Evolutionary conservation across 2,888 invertebrate genomes (phyloP), one percentile per base, ranked within the genome.

Genomic region (Eugnorisma glareosa): DNA sequence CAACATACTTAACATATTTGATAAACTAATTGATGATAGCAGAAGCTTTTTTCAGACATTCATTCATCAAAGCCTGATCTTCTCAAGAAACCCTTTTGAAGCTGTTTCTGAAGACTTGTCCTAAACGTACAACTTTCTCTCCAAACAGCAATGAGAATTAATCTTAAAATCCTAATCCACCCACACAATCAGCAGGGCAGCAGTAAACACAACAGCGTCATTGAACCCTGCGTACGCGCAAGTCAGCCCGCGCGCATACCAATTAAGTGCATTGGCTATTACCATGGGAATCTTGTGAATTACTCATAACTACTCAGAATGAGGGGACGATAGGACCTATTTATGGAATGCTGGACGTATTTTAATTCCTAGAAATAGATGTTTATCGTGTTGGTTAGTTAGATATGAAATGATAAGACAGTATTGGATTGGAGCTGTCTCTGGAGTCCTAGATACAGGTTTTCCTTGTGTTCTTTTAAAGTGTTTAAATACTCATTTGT

Each of bases 261-360:
- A 95, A 95, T 95, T 94, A 94, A 91, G 86, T 87, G 87, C 91
- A 92, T 93, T 91, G 61, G 92, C 90, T 90, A 87, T 92, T 92
- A 88, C 87, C 89, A 92, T 94, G 94, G 92, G 93, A 93, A 92
- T 73, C 73, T 82, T 78, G 77, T 73, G 73, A 76, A 84, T 80
- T 81, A 82, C 43, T 88, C 86, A 83, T 86, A 88, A 82, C 83
- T 75, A 70, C 72, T 72, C 10, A 77, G 79, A 77, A 79, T 28
- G 71, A 13, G 35, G 67, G 57, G 37, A 66, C 72, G 11, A 45
- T 28, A 69, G 28, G 63, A 35, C 63, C 35, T 77, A 81, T 84
- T 81, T 72, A 72, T 81, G 66, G 54, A 71, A 24, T 45, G 63
- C 15, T 71, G 37, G 24, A 48, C 59, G 51, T 28, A 70, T 73